These are phyloP conservation scores for Acanthopagrus latus DNA, from an alignment of 2,797 vertebrate genomes.

Conservation along the genomic window DNA sequence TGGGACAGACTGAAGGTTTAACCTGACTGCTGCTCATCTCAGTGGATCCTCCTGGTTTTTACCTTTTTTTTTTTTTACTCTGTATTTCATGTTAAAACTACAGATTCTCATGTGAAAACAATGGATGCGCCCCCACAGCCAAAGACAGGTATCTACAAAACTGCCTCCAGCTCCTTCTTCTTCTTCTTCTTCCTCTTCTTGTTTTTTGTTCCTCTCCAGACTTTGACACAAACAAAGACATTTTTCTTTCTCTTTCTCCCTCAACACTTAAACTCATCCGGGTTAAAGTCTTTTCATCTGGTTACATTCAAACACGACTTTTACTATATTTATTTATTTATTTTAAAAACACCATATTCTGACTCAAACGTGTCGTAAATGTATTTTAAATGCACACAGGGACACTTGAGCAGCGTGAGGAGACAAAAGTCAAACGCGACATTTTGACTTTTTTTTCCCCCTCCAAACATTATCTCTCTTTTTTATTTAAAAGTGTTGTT, in stretches of 20 bases:
- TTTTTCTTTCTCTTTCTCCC: neutral
- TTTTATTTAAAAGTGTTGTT: conserved; percentile 30
- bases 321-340: too few relatives aligned
- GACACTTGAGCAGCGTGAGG: neutral
- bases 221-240: neutral
- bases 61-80: neutral
- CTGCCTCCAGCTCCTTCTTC: neutral
- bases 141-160: conserved; percentile 70
- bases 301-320: too few relatives aligned
- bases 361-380: neutral
- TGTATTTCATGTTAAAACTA: neutral
- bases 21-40: neutral
- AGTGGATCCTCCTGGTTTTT: neutral
- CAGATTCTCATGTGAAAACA: neutral
- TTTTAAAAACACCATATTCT: neutral
- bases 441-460: neutral
- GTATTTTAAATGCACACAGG: neutral
- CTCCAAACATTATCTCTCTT: neutral
- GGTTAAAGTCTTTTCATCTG: neutral
- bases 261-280: neutral
- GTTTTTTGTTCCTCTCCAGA: neutral
- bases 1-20: neutral
- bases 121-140: conserved; percentile 72
- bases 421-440: neutral
- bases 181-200: neutral